Base-by-base conservation (phyloP, 1,140 invertebrate species). In the Ctenoplectra terminalis region DNA sequence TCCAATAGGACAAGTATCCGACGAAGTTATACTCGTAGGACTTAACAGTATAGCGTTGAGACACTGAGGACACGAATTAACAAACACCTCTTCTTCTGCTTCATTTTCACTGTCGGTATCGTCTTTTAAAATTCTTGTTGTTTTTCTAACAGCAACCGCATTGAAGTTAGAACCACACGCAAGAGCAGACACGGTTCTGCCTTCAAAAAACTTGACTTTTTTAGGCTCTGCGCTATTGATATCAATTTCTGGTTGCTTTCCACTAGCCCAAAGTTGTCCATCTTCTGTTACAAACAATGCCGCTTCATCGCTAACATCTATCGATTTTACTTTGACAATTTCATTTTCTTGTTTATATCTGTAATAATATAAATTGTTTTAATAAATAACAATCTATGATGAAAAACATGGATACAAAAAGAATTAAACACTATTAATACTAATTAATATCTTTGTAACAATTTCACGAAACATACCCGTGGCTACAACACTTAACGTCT, bases 211-310 rank as follows among this genome's bases (percentile, higher is more conserved):
- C 72, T 94, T 94, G 17, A 97, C 94, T 93, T 95, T 95, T 54
- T 95, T 95, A 75, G 96, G 96, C 87, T 92, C 94, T 74, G 84
- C 85, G 76, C 93, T 93, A 64, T 95, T 95, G 79, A 97, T 94
- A 29, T 95, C 95, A 75, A 97, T 95, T 89, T 97, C 96, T 13
- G 95, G 95, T 91, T 97, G 96, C 87, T 94, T 91, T 58, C 97
- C 97, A 85, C 95, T 96, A 1, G 95, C 96, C 96, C 96, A 97
- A 15, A 97, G 91, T 80, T 97, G 95, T 31, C 96, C 96, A 92
- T 93, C 95, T 85, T 96, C 95, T 48, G 95, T 96, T 34, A 96
- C 94, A 92, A 95, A 96, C 11, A 97, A 92, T 75, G 95, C 92
- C 11, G 95, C 94, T 90, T 94, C 95, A 85, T 95, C 95, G 86